A percentile compares a stretch with the other conserved stretches of the same genome.
Conservation (phyloP, 2,888 invertebrate species). For the Elegia similella region DNA sequence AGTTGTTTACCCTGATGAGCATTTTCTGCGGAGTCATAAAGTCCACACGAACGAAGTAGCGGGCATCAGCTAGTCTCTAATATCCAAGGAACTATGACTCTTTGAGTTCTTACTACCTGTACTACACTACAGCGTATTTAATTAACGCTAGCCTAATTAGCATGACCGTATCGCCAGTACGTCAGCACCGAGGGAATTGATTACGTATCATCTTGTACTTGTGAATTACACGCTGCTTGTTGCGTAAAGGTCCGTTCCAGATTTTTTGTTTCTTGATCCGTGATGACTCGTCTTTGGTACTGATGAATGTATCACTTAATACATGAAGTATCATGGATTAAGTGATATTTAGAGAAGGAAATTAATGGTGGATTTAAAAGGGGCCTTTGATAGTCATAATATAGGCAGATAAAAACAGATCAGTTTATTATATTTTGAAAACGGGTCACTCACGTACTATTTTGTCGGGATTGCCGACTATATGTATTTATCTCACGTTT, state of each 20-base stretch:
- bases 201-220: conserved; percentile 33
- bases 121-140: neutral
- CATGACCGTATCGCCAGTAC: neutral
- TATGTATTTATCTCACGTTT: too few species aligned
- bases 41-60: too few species aligned
- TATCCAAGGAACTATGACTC: neutral
- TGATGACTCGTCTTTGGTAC: conserved; percentile 25
- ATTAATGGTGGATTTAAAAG: neutral
- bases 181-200: conserved; percentile 15
- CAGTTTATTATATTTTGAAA: too few species aligned
- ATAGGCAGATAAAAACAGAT: too few species aligned
- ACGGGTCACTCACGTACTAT: too few species aligned
- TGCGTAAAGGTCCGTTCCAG: conserved; percentile 42
- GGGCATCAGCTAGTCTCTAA: neutral
- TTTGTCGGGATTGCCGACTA: too few species aligned
- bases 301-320: too few species aligned
- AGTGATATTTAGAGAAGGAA: neutral
- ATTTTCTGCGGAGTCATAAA: too few species aligned
- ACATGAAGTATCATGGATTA: conserved; percentile 19
- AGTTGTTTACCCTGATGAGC: neutral
- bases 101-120: neutral
- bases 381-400: too few species aligned
- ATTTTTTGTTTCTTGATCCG: conserved; percentile 40
- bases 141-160: conserved; percentile 8
- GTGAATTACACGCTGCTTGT: conserved; percentile 31